Conservation (phyloP, 2,888 invertebrate species). For the Scelioninae gen. 2 region DNA sequence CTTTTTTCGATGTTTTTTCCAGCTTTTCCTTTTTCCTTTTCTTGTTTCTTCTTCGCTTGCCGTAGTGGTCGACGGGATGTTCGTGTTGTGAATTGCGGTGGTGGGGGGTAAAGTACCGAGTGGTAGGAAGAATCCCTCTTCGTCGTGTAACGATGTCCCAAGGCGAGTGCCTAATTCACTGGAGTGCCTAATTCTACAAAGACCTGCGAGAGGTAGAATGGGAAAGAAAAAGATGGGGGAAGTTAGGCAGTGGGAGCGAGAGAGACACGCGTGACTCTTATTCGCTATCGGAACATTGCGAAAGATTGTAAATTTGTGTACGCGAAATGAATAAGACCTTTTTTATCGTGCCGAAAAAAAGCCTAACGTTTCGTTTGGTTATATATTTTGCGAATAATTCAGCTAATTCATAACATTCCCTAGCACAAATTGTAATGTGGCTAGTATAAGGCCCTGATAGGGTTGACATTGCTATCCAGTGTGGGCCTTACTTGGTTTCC, state of each 20-base stretch:
- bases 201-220: slow-evolving; percentile 60
- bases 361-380: slow-evolving; percentile 7
- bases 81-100: slow-evolving; percentile 32
- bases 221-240: slow-evolving; percentile 45
- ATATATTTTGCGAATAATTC: slow-evolving; percentile 40
- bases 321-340: slow-evolving; percentile 58
- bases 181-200: slow-evolving; percentile 67
- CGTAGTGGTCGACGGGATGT: slow-evolving; percentile 32
- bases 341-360: slow-evolving; percentile 9
- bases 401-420: too few species aligned
- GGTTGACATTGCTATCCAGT: too few species aligned
- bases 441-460: too few species aligned
- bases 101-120: slow-evolving; percentile 40
- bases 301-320: slow-evolving; percentile 57
- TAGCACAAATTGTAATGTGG: too few species aligned
- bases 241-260: slow-evolving; percentile 39
- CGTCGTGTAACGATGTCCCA: slow-evolving; percentile 69
- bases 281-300: slow-evolving; percentile 59
- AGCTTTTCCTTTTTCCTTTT: slow-evolving; percentile 9
- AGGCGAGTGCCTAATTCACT: slow-evolving; percentile 65
- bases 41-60: too few species aligned
- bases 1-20: slow-evolving; percentile 32
- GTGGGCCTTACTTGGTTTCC: too few species aligned
- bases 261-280: slow-evolving; percentile 52
- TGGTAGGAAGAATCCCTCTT: slow-evolving; percentile 62